Evolutionary conservation across 2,113 vertebrate species (phyloP).

Genomic region (Psammodynastes pulverulentus): DNA sequence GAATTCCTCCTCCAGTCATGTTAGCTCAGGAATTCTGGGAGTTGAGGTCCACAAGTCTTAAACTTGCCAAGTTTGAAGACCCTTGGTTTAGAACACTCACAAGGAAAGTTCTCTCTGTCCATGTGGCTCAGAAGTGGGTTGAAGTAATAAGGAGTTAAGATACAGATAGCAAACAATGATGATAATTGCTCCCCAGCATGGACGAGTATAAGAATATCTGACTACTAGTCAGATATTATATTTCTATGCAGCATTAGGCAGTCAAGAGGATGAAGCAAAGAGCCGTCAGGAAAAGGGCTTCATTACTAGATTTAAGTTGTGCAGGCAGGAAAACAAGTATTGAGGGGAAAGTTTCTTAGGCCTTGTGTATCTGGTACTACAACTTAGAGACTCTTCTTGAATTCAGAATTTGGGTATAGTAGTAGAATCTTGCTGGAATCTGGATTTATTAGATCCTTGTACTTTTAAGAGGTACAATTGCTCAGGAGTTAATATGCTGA

Average conservation of each 20-base stretch:
- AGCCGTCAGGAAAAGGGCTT: neutral
- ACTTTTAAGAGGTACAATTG: neutral
- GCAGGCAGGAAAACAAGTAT: neutral
- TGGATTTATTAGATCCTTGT: neutral
- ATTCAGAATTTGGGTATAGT: neutral
- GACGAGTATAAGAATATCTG: neutral
- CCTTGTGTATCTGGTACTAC: neutral
- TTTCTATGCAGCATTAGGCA: neutral
- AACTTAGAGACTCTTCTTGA: neutral
- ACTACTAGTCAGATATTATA: neutral
- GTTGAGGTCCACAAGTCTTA: too few species aligned
- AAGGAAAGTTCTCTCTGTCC: neutral
- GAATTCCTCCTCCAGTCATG: too few species aligned
- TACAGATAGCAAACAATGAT: neutral
- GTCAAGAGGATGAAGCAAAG: neutral
- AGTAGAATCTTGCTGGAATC: neutral
- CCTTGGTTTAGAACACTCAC: neutral
- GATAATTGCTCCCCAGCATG: neutral
- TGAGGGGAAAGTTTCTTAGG: neutral
- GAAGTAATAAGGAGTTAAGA: too few species aligned
- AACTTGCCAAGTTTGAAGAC: too few species aligned
- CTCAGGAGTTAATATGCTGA: neutral
- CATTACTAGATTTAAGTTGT: neutral
- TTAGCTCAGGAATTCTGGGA: too few species aligned
- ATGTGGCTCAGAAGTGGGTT: neutral